phyloP scores from a whole-genome alignment of 2,888 invertebrate species.

The Agonopterix heracliana region DNA sequence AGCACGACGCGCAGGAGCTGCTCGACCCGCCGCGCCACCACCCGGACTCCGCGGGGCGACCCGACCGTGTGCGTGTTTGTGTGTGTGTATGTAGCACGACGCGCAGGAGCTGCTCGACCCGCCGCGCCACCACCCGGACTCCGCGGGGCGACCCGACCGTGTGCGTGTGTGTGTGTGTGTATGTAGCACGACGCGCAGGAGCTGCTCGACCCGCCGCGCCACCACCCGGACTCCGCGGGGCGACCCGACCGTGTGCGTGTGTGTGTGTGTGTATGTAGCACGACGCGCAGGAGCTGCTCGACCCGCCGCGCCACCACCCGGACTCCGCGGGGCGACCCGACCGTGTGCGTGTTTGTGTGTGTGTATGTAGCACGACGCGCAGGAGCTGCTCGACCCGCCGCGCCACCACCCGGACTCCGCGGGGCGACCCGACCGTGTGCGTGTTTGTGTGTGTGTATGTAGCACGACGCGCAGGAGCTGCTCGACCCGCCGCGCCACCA shows the following conservation, averaged over 20 bases:
- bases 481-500: constrained; percentile 21
- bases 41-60: too few relatives aligned
- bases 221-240: constrained; percentile 28
- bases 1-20: constrained; percentile 94
- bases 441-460: constrained; percentile 79
- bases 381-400: constrained; percentile 79
- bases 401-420: neutral
- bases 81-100: too few relatives aligned
- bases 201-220: constrained; percentile 71
- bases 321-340: constrained; percentile 49
- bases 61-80: too few relatives aligned
- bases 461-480: constrained; percentile 86
- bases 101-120: too few relatives aligned
- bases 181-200: constrained; percentile 93
- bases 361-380: too few relatives aligned
- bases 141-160: neutral
- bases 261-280: neutral
- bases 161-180: constrained; percentile 67
- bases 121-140: neutral
- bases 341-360: neutral
- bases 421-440: neutral
- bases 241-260: constrained; percentile 47
- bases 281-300: neutral
- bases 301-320: constrained; percentile 61
- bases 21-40: too few relatives aligned